Evolutionary conservation across 2,888 invertebrate genomes (phyloP).

Genomic region (Xestia ashworthii): DNA sequence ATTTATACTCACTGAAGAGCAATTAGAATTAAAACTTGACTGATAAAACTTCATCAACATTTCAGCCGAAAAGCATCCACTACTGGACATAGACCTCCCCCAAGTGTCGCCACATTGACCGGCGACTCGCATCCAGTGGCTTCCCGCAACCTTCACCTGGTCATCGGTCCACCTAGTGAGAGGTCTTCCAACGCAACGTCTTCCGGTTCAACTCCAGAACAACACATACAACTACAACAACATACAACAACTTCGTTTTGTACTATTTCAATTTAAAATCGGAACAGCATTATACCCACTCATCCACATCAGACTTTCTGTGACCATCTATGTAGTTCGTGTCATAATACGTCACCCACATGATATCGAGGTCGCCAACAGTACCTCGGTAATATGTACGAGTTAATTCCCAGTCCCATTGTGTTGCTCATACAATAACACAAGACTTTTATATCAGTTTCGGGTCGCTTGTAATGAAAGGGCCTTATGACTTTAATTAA

Average conservation of each 20-base stretch:
- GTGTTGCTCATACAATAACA: constrained; percentile 57
- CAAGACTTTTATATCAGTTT: constrained; percentile 60
- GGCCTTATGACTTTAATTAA: constrained; percentile 59
- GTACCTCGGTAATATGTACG: constrained; percentile 48
- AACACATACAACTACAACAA: too few relatives aligned
- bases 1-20: too few relatives aligned
- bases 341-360: constrained; percentile 50
- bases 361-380: constrained; percentile 58
- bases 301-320: constrained; percentile 21
- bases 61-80: too few relatives aligned
- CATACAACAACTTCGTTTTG: not conserved
- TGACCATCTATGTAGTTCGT: constrained; percentile 26
- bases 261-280: not conserved
- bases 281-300: not conserved
- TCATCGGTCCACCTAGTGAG: too few relatives aligned
- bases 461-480: constrained; percentile 50
- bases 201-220: too few relatives aligned
- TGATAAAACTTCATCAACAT: not conserved
- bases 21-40: not conserved
- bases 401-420: constrained; percentile 63
- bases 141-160: too few relatives aligned
- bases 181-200: too few relatives aligned
- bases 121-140: too few relatives aligned
- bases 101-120: too few relatives aligned
- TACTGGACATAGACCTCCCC: too few relatives aligned